A percentile compares a stretch with the other conserved stretches of the same genome.
These are phyloP conservation scores for Acanthochromis polyacanthus DNA, from an alignment of 2,113 vertebrate species.

Conservation along the genomic window DNA sequence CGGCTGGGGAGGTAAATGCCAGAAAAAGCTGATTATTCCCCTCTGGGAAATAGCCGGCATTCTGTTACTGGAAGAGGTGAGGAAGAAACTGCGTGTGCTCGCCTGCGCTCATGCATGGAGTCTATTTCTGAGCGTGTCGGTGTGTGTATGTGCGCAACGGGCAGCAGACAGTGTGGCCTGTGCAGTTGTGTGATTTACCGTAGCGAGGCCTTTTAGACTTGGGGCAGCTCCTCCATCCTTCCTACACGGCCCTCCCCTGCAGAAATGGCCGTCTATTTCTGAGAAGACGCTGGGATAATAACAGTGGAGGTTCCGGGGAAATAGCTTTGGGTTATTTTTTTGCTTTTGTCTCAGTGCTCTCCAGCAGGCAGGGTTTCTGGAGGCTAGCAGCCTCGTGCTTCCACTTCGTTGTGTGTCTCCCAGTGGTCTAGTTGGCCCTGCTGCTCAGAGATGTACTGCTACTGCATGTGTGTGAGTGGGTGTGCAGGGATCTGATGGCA, in stretches of 20 bases:
- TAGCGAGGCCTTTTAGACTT: conserved; percentile 30
- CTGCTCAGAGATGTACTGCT: conserved; percentile 17
- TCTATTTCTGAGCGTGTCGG: conserved; percentile 31
- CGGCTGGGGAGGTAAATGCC: conserved; percentile 55
- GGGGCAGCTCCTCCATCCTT: conserved; percentile 2
- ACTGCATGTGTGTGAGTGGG: conserved; percentile 11
- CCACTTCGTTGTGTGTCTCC: conserved; percentile 46
- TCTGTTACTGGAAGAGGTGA: conserved; percentile 53
- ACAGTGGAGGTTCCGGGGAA: conserved; percentile 33
- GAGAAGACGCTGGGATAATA: conserved; percentile 51
- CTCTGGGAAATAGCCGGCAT: conserved; percentile 31
- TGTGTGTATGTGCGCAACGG: not conserved
- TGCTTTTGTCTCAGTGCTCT: conserved; percentile 44
- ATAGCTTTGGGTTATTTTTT: conserved; percentile 45
- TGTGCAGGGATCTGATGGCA: conserved; percentile 4
- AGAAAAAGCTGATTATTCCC: conserved; percentile 57
- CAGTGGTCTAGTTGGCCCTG: conserved; percentile 34
- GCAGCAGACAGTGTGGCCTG: conserved; percentile 22
- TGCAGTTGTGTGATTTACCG: conserved; percentile 48
- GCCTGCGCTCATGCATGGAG: conserved; percentile 27
- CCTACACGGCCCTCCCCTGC: conserved; percentile 11
- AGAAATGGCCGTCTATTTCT: conserved; percentile 51
- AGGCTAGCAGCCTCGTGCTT: conserved; percentile 27
- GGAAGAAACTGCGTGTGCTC: conserved; percentile 12
- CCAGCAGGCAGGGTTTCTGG: conserved; percentile 41